phyloP scores from a whole-genome alignment of 2,113 vertebrate species.

The Myrmecobius fasciatus region DNA sequence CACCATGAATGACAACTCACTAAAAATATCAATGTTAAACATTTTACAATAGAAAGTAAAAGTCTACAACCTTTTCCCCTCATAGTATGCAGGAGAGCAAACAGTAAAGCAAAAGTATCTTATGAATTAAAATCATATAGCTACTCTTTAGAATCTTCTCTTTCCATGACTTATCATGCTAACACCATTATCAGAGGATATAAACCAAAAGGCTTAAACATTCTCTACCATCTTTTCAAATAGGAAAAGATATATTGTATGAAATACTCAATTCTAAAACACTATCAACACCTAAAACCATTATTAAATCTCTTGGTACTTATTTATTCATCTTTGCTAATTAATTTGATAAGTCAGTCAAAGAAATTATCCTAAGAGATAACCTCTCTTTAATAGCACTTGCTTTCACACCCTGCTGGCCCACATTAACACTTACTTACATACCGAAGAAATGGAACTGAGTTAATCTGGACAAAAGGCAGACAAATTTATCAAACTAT shows the following conservation, averaged over 20 bases:
- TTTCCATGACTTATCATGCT: slow-evolving; percentile 29
- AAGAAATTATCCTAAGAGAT: background rate
- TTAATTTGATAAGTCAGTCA: slow-evolving; percentile 41
- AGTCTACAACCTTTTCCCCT: slow-evolving; percentile 20
- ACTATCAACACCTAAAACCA: background rate
- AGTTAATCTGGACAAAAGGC: slow-evolving; percentile 26
- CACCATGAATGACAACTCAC: slow-evolving; percentile 67
- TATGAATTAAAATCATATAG: slow-evolving; percentile 37
- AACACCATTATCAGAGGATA: slow-evolving; percentile 43
- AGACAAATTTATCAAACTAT: background rate
- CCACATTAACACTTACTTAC: background rate
- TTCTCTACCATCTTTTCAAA: background rate
- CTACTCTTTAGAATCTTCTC: slow-evolving; percentile 51
- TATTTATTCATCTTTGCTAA: slow-evolving; percentile 28
- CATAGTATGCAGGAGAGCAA: slow-evolving; percentile 39
- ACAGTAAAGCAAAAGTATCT: slow-evolving; percentile 33
- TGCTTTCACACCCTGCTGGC: slow-evolving; percentile 10
- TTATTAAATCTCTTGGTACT: slow-evolving; percentile 36
- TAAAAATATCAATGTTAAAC: slow-evolving; percentile 71
- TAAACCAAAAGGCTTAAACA: slow-evolving; percentile 23
- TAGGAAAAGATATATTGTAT: background rate
- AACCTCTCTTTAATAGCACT: slow-evolving; percentile 33
- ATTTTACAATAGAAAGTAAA: slow-evolving; percentile 69
- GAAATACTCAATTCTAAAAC: background rate
- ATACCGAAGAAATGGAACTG: slow-evolving; percentile 10